These are phyloP conservation scores for Rhodinocichla rosea DNA, from an alignment of 2,113 vertebrate species.

Conservation along the genomic window DNA sequence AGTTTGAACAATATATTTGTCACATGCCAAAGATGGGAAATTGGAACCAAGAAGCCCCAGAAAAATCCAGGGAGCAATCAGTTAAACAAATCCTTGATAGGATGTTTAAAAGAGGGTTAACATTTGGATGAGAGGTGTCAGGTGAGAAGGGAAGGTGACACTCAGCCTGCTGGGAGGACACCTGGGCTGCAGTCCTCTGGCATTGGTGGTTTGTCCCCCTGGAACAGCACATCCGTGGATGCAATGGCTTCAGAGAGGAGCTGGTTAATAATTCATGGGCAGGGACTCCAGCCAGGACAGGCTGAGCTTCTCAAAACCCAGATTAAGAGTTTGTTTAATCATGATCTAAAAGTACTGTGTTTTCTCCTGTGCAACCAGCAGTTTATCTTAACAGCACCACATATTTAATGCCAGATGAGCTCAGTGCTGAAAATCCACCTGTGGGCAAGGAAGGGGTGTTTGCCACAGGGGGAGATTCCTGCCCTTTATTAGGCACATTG, in stretches of 20 bases:
- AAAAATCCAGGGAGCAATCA: background rate
- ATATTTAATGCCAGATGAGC: background rate
- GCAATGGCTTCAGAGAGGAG: background rate
- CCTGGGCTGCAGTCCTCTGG: background rate
- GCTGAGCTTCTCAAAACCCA: background rate
- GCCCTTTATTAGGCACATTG: accelerated
- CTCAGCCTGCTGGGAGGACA: background rate
- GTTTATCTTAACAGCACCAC: background rate
- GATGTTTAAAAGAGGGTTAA: background rate
- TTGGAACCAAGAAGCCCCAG: background rate
- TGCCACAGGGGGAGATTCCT: background rate
- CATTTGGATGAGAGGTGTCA: background rate
- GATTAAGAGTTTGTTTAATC: background rate
- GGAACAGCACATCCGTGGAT: background rate
- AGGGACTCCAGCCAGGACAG: background rate
- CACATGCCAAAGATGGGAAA: background rate
- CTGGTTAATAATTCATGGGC: background rate
- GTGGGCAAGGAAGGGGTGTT: background rate
- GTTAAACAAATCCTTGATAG: background rate
- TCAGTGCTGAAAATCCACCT: background rate
- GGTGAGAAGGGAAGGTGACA: background rate
- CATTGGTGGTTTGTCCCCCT: background rate
- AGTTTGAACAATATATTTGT: background rate
- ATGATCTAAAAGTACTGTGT: background rate
- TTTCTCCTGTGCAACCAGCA: background rate